A percentile compares a stretch with the other conserved stretches of the same genome.
These are phyloP conservation scores for Trogon surrucura DNA, from an alignment of 2,113 vertebrate species.

Conservation along the genomic window DNA sequence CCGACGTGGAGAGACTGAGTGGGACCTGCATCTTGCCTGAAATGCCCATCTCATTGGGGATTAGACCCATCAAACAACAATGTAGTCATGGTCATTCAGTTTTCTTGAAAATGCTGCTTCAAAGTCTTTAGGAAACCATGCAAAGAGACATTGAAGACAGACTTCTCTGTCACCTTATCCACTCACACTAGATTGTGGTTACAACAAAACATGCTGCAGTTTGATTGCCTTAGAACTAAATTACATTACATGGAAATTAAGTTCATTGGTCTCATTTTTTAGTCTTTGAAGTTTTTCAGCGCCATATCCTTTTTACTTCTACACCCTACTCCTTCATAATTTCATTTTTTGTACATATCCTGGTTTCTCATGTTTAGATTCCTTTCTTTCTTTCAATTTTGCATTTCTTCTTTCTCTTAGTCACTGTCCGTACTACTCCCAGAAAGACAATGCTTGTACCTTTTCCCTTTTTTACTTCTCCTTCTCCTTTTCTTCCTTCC, in stretches of 20 bases:
- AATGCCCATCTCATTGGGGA: neutral
- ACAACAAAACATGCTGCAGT: neutral
- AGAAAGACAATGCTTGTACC: neutral
- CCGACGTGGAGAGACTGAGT: neutral
- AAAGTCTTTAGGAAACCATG: neutral
- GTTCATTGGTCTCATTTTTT: neutral
- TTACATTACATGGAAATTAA: neutral
- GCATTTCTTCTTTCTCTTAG: neutral
- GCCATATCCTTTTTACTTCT: neutral
- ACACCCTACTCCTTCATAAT: neutral
- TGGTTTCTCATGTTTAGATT: neutral
- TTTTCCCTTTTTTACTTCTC: neutral
- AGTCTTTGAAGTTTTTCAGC: neutral
- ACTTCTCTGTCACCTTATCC: neutral
- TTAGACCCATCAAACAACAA: neutral
- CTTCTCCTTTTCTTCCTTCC: neutral
- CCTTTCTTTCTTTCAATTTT: neutral
- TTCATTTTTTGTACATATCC: neutral
- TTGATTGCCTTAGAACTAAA: neutral
- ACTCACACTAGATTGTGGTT: neutral
- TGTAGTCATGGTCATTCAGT: fast-evolving
- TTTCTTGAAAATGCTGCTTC: neutral
- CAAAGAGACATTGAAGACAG: neutral
- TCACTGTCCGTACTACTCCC: too few species aligned
- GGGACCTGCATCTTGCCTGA: neutral